Evolutionary conservation across 2,888 invertebrate species (phyloP).

Genomic region (Limnephilus rhombicus): DNA sequence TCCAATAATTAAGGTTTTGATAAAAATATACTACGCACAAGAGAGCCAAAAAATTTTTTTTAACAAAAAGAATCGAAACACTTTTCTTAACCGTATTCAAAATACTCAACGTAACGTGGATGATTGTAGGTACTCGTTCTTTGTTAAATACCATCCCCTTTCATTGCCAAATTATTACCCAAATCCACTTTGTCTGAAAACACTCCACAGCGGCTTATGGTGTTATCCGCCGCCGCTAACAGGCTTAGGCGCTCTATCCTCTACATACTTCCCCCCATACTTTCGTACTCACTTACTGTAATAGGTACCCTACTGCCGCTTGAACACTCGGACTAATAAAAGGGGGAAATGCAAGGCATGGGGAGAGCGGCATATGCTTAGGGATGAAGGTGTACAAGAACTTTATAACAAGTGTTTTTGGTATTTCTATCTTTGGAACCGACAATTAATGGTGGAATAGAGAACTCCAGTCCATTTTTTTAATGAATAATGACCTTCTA

Average conservation of each 20-base stretch:
- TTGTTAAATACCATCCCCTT: neutral
- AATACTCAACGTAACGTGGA: neutral
- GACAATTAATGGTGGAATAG: too few relatives aligned
- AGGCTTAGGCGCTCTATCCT: slow-evolving; percentile 9
- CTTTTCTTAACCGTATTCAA: neutral
- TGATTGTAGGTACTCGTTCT: neutral
- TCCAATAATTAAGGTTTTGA: too few relatives aligned
- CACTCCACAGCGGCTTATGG: slow-evolving; percentile 9
- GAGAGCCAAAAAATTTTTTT: too few relatives aligned
- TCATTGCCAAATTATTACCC: neutral
- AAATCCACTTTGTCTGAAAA: slow-evolving; percentile 17
- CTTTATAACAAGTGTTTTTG: neutral
- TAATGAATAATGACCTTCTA: too few relatives aligned
- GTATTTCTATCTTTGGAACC: neutral
- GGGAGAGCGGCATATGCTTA: neutral
- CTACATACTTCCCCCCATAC: neutral
- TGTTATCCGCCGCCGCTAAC: slow-evolving; percentile 1
- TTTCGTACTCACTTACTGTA: neutral
- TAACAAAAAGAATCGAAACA: too few relatives aligned
- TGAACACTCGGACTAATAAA: slow-evolving; percentile 9
- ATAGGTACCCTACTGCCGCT: neutral
- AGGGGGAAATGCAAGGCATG: neutral
- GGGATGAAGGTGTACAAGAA: neutral
- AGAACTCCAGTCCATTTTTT: too few relatives aligned
- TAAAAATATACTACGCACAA: too few relatives aligned